Evolutionary conservation across 2,797 vertebrate genomes (phyloP), one percentile per base, ranked within the genome.

Genomic region (Centroberyx gerrardi): DNA sequence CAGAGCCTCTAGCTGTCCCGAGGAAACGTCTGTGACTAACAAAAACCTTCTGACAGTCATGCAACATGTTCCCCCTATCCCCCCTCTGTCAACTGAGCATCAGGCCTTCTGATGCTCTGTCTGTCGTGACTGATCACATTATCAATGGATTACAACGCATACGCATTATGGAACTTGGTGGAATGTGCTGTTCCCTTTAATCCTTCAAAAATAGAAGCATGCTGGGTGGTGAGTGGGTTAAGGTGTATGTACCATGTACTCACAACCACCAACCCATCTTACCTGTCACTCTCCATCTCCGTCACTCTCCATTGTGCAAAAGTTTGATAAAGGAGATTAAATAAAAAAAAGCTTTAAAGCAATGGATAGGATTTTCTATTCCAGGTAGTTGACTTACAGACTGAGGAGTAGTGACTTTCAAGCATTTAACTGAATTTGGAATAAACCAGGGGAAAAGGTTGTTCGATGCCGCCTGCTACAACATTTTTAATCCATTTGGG

Each of bases 21-120:
- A 68, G 74, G 12, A 73, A 44, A 67, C 70, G 67, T 74, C 87
- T 77, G 88, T 92, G 90, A 94, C 94, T 89, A 95, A 95, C 80
- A 63, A 55, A 90, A 91, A 84, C 77, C 93, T 92, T 87, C 88
- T 94, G 94, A 94, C 84, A 74, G 90, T 94, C 94, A 94, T 75
- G 85, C 85, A 80, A 22, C 2, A 29, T 40, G 53, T 15, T 46
- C 44, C 22, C 38, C 54, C 40, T 9, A 31, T 9, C 13, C 17
- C 9, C 1, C 33, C 22, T 62, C 10, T 9, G 61, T 36, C 10
- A 52, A 55, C 18, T 54, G 15, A 29, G 10, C 8, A n/a, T 7
- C 44, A 46, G 3, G 46, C 14, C 8, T 1, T 22, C 22, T 22
- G 22, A 22, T 18, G 29, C 58, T 48, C 60, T 10, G n/a, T 13